Percentiles rank a stretch among this genome's conserved stretches.
Evolutionary conservation across 2,113 vertebrate genomes (phyloP).

Genomic region (Ctenomys sociabilis): DNA sequence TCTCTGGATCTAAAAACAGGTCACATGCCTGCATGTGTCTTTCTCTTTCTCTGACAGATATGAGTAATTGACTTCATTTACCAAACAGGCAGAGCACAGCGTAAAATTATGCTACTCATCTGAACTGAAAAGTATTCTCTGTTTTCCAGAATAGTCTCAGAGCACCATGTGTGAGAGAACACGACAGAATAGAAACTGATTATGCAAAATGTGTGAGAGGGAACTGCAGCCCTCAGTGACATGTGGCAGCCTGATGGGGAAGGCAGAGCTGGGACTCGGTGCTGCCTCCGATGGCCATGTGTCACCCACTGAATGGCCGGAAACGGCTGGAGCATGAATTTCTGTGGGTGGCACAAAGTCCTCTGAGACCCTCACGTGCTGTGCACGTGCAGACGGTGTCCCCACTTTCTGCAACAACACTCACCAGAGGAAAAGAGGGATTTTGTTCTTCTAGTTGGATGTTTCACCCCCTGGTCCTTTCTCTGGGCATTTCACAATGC

Average conservation of each 20-base stretch:
- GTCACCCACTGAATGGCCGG: constrained; percentile 44
- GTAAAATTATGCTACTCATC: constrained; percentile 87
- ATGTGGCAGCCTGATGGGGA: constrained; percentile 82
- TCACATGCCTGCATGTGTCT: constrained; percentile 82
- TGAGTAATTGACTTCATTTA: constrained; percentile 85
- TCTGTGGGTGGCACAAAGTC: neutral
- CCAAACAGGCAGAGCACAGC: constrained; percentile 82
- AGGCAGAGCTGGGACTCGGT: constrained; percentile 75
- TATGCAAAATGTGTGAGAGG: constrained; percentile 87
- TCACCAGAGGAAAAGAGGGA: neutral
- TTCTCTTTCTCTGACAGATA: constrained; percentile 86
- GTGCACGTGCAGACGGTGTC: neutral
- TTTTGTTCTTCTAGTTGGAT: neutral
- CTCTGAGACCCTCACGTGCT: neutral
- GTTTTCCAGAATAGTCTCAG: constrained; percentile 84
- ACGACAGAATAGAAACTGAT: constrained; percentile 89
- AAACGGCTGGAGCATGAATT: neutral
- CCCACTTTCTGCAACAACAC: neutral
- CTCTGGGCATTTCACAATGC: neutral
- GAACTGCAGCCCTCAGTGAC: constrained; percentile 81
- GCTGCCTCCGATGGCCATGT: constrained; percentile 30
- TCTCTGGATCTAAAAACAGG: constrained; percentile 84
- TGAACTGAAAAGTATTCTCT: constrained; percentile 86
- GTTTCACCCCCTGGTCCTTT: neutral
- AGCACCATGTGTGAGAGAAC: constrained; percentile 87